phyloP scores from a whole-genome alignment of 2,797 vertebrate species.

The Neoniphon sammara region DNA sequence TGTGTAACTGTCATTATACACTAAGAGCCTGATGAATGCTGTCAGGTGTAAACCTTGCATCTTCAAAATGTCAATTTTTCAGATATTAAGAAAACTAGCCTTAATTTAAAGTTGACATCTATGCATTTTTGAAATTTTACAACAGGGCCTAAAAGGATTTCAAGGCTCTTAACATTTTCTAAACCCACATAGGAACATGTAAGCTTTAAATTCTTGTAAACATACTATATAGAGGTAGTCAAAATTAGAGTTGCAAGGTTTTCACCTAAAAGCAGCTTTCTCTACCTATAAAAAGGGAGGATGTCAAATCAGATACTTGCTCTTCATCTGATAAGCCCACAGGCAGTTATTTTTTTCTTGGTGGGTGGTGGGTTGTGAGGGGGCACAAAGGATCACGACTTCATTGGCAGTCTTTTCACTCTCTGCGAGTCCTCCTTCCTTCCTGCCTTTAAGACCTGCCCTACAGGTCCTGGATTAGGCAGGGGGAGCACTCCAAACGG shows the following conservation, averaged over 20 bases:
- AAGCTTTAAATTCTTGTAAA: neutral
- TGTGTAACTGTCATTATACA: neutral
- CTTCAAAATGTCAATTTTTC: neutral
- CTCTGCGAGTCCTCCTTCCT: constrained; percentile 2
- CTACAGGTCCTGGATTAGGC: constrained; percentile 58
- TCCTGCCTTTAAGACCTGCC: constrained; percentile 42
- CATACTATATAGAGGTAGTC: neutral
- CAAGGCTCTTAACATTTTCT: neutral
- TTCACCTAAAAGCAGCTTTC: neutral
- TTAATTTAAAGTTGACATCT: neutral
- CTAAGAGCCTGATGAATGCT: neutral
- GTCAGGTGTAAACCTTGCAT: neutral
- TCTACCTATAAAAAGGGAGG: neutral
- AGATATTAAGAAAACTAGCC: no score
- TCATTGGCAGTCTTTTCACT: constrained; percentile 38
- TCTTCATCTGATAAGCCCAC: neutral
- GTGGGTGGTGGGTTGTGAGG: constrained; percentile 4
- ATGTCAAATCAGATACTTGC: constrained; percentile 23
- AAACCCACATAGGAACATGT: neutral
- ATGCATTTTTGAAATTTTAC: neutral
- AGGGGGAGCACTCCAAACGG: constrained; percentile 39
- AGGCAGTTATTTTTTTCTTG: constrained; percentile 8
- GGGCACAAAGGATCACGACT: constrained; percentile 29
- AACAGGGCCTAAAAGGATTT: neutral
- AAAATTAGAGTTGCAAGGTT: constrained; percentile 6